These are phyloP conservation scores for Columba janthina DNA, from an alignment of 2,113 vertebrate genomes.

Conservation along the genomic window DNA sequence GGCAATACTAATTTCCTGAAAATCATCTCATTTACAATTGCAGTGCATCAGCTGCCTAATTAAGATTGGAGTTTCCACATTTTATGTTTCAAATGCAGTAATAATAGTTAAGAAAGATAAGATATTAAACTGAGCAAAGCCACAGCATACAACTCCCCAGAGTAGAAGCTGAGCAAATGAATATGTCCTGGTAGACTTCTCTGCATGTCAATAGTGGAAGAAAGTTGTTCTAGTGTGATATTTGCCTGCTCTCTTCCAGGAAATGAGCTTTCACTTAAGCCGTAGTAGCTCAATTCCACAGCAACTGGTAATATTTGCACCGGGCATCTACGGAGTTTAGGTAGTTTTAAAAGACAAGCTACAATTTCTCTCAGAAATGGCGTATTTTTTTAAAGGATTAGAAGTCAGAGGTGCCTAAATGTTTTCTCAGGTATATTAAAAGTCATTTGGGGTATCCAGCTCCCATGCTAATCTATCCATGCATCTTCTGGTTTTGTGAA, in stretches of 20 bases:
- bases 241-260: neutral
- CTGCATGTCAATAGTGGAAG: neutral
- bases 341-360: neutral
- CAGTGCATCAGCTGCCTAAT: neutral
- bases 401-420: neutral
- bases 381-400: neutral
- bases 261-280: neutral
- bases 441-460: neutral
- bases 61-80: neutral
- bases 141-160: neutral
- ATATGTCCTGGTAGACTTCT: neutral
- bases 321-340: neutral
- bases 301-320: neutral
- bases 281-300: neutral
- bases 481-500: neutral
- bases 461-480: neutral
- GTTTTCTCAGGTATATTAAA: neutral
- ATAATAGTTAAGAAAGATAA: neutral
- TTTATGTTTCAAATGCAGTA: neutral
- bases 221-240: neutral
- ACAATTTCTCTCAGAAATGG: neutral
- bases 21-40: neutral
- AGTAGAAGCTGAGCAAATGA: neutral
- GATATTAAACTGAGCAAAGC: neutral
- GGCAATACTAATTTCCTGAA: neutral